These are phyloP conservation scores for Prosopocoilus inquinatus DNA, from an alignment of 2,888 invertebrate genomes.

Conservation along the genomic window DNA sequence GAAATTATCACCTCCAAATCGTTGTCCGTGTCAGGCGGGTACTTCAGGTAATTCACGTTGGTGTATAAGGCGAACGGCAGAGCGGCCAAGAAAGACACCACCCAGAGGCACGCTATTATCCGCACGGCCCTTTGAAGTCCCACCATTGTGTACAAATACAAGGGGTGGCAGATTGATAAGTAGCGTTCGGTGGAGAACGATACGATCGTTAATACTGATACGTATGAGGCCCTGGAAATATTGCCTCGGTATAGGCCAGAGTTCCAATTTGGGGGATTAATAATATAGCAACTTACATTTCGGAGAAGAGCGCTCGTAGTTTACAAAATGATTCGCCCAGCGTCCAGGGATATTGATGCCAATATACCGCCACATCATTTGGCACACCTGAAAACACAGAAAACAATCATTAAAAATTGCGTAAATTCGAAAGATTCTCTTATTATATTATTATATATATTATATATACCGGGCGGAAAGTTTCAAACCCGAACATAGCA, in stretches of 20 bases:
- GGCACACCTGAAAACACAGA: slow-evolving; percentile 68
- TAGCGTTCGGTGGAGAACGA: slow-evolving; percentile 90
- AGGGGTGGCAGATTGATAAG: slow-evolving; percentile 86
- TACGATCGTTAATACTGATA: slow-evolving; percentile 87
- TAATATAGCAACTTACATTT: slow-evolving; percentile 72
- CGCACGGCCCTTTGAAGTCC: slow-evolving; percentile 77
- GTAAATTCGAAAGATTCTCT: neutral
- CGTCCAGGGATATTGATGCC: slow-evolving; percentile 87
- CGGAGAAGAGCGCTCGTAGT: slow-evolving; percentile 76
- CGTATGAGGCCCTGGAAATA: slow-evolving; percentile 75
- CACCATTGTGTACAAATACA: slow-evolving; percentile 79
- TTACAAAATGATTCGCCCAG: slow-evolving; percentile 81
- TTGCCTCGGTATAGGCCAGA: neutral
- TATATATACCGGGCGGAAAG: too few relatives aligned
- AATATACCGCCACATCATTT: slow-evolving; percentile 78
- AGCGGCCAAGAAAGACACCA: slow-evolving; percentile 71
- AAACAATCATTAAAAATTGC: slow-evolving; percentile 1
- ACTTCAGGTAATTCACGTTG: slow-evolving; percentile 70
- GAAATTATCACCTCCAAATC: slow-evolving; percentile 23
- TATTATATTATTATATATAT: too few relatives aligned
- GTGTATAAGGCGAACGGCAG: slow-evolving; percentile 75
- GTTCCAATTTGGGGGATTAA: neutral
- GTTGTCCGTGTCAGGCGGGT: slow-evolving; percentile 61
- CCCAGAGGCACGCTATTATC: slow-evolving; percentile 77
- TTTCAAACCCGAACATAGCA: too few relatives aligned